Evolutionary conservation across 2,888 invertebrate species (phyloP).

Genomic region (Lithophane leautieri): DNA sequence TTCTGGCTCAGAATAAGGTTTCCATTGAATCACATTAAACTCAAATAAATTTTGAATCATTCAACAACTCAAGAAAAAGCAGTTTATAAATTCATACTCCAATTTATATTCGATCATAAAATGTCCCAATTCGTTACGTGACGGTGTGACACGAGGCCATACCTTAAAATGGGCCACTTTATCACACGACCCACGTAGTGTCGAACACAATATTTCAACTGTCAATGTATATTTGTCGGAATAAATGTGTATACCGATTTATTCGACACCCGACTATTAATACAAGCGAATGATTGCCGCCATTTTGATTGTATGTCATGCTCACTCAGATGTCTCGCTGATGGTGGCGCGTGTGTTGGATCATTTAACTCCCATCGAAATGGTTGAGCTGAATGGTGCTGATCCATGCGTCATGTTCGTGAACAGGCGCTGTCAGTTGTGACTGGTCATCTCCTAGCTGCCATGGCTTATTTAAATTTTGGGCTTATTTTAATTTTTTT

Average conservation of each 20-base stretch:
- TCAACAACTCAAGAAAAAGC: background rate
- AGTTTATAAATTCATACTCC: background rate
- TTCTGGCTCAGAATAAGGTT: background rate
- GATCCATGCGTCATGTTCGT: too few relatives aligned
- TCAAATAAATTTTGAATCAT: background rate
- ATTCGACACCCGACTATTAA: slow-evolving; percentile 36
- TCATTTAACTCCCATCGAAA: too few relatives aligned
- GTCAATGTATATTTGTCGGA: slow-evolving; percentile 46
- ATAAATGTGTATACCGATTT: slow-evolving; percentile 1
- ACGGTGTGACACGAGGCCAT: slow-evolving; percentile 23
- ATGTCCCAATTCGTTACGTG: slow-evolving; percentile 9
- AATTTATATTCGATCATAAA: slow-evolving; percentile 15
- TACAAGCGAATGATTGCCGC: slow-evolving; percentile 26
- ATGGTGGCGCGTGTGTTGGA: too few relatives aligned
- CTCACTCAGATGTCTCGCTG: too few relatives aligned
- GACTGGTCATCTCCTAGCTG: too few relatives aligned
- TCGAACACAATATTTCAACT: slow-evolving; percentile 54
- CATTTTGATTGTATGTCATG: slow-evolving; percentile 14
- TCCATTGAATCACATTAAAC: background rate
- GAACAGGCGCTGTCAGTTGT: too few relatives aligned
- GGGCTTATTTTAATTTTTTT: too few relatives aligned
- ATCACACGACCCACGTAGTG: slow-evolving; percentile 33
- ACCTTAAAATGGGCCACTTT: slow-evolving; percentile 47
- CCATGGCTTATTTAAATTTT: too few relatives aligned
- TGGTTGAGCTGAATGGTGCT: too few relatives aligned